These are phyloP conservation scores for Trichogramma dendrolimi DNA, from an alignment of 2,888 invertebrate species.

Conservation along the genomic window DNA sequence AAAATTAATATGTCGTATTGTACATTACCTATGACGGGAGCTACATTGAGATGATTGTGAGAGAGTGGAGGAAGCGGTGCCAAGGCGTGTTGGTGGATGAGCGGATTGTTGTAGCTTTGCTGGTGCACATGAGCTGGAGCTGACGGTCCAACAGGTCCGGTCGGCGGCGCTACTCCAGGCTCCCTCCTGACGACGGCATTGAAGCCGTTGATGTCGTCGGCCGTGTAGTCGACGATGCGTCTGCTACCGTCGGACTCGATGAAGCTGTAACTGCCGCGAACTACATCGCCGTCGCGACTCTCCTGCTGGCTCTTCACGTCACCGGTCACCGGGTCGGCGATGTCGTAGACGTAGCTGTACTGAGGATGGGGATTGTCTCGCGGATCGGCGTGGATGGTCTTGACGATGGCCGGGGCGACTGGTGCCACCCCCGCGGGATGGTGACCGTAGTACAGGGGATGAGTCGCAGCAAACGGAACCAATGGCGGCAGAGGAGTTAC, in stretches of 20 bases:
- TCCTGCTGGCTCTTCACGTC: slow-evolving; percentile 47
- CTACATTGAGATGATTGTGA: background rate
- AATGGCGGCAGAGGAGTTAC: background rate
- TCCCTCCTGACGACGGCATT: slow-evolving; percentile 48
- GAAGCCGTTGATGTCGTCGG: slow-evolving; percentile 46
- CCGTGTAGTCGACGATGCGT: slow-evolving; percentile 46
- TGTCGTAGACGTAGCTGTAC: slow-evolving; percentile 46
- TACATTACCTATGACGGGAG: background rate
- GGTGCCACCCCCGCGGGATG: background rate
- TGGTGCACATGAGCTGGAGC: slow-evolving; percentile 17
- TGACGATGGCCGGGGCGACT: background rate
- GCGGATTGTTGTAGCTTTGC: slow-evolving; percentile 3
- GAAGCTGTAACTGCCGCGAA: slow-evolving; percentile 51
- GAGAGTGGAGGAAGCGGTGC: background rate
- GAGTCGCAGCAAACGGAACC: background rate
- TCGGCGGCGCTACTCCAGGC: slow-evolving; percentile 37
- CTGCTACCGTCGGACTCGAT: slow-evolving; percentile 53
- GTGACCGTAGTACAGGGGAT: no score
- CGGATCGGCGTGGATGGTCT: background rate
- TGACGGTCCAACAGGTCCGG: slow-evolving; percentile 20
- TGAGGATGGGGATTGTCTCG: slow-evolving; percentile 38
- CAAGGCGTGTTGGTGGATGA: background rate
- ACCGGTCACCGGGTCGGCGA: slow-evolving; percentile 44
- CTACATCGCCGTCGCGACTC: slow-evolving; percentile 45
- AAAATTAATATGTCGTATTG: background rate